Conservation (phyloP, 2,888 invertebrate genomes). For the Rhynchonema sp. region DNA sequence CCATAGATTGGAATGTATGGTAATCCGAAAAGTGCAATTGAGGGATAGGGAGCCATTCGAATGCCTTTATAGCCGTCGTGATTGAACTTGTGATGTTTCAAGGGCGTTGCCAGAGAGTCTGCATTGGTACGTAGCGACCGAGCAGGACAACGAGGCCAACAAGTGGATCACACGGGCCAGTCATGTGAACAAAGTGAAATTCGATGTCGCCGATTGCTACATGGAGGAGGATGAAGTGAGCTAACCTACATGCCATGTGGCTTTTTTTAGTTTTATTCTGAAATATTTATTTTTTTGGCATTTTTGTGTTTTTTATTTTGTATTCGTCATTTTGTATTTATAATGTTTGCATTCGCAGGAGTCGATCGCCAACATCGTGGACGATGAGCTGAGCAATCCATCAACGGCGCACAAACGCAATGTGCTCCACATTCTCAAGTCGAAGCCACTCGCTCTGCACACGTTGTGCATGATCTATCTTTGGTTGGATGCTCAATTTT, state of each 20-base stretch:
- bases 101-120: background rate
- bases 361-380: too few relatives aligned
- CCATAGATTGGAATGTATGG: background rate
- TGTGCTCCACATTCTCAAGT: background rate
- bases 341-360: too few relatives aligned
- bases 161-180: background rate
- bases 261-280: background rate
- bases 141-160: background rate
- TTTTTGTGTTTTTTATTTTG: too few relatives aligned
- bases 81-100: background rate
- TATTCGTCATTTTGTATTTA: too few relatives aligned
- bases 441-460: background rate
- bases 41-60: background rate
- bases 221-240: background rate
- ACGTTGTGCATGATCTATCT: background rate
- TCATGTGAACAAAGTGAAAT: background rate
- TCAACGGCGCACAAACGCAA: too few relatives aligned
- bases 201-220: background rate
- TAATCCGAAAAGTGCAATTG: background rate
- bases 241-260: background rate
- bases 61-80: background rate
- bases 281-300: too few relatives aligned
- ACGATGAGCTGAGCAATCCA: too few relatives aligned
- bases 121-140: background rate
- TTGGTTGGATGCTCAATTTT: too few relatives aligned